Base-by-base conservation (phyloP, 1,140 invertebrate species). In the Anastrepha obliqua region DNA sequence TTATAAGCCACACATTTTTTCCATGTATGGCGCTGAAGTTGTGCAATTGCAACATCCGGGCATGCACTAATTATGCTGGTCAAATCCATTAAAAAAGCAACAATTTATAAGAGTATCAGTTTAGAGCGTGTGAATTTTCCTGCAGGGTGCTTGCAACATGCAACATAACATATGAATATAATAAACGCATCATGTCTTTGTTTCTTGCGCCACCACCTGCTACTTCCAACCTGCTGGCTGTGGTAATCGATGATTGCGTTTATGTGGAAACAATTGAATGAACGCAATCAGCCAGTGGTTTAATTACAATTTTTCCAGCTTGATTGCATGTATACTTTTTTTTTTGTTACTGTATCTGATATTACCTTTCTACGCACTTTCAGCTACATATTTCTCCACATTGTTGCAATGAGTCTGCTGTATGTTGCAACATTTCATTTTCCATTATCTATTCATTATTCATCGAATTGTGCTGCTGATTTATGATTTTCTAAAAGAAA, bases 251-350 rank as follows among this genome's bases (percentile, higher is more conserved):
- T 74, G 13, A 74, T 47, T 51, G 15, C 42, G 17, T 44, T 74
- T 74, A 51, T 74, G 44, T 47, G 15, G 70, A 17, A 51, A 47
- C 42, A 29, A 17, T 74, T 15, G 13, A 55, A 29, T 81, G 7
- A 20, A 29, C 74, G 20, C 47, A 81, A 81, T 81, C 47, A 55
- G 74, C 47, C 74, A 55, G 9, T 17, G n/a, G n/a, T 81, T 81
- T 81, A 81, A 51, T 81, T 81, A 55, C 74, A 58, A 81, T 11
- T 58, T 58, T 81, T 81, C 13, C 51, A n/a, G 74, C 74, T 81
- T 58, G 13, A 81, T 20, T 47, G 15, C 29, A 17, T 47, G 42
- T 15, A 15, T 13, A 44, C 6, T 74, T 42, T 70, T 70, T 81
- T 78, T 20, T 20, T n/a, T 81, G 51, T 51, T 17, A 20, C 74